Conservation (phyloP, 2,797 vertebrate species). For the Falco naumanni region DNA sequence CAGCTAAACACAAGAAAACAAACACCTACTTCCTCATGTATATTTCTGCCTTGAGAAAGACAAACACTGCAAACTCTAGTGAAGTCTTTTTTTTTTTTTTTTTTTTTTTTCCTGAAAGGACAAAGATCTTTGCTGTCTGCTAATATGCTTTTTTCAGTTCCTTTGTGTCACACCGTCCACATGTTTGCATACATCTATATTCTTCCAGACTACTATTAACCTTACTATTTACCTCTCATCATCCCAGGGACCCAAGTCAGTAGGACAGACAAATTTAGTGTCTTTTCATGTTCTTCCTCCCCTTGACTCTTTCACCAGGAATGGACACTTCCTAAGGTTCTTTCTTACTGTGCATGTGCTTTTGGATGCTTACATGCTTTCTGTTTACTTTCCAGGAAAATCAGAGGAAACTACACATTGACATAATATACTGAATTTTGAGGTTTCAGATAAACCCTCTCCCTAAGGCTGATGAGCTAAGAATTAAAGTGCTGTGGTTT, state of each 20-base stretch:
- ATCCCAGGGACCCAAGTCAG: neutral
- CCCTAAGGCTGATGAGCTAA: neutral
- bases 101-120: neutral
- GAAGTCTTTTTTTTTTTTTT: too few species aligned
- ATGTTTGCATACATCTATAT: neutral
- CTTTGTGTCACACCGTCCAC: neutral
- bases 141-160: neutral
- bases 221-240: neutral
- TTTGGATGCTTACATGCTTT: neutral
- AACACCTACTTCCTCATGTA: slow-evolving; percentile 57
- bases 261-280: neutral
- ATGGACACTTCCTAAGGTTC: neutral
- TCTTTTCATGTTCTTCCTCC: neutral
- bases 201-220: neutral
- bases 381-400: neutral
- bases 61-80: neutral
- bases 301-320: neutral
- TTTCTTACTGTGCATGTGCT: neutral
- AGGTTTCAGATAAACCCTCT: neutral
- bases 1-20: slow-evolving; percentile 32
- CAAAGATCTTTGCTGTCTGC: neutral
- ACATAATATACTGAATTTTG: neutral
- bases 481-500: neutral
- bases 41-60: slow-evolving; percentile 22
- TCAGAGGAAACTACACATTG: neutral